Evolutionary conservation across 35 echinoderm and acorn worm genomes (phyloP).

Genomic region (Apostichopus parvimensis): DNA sequence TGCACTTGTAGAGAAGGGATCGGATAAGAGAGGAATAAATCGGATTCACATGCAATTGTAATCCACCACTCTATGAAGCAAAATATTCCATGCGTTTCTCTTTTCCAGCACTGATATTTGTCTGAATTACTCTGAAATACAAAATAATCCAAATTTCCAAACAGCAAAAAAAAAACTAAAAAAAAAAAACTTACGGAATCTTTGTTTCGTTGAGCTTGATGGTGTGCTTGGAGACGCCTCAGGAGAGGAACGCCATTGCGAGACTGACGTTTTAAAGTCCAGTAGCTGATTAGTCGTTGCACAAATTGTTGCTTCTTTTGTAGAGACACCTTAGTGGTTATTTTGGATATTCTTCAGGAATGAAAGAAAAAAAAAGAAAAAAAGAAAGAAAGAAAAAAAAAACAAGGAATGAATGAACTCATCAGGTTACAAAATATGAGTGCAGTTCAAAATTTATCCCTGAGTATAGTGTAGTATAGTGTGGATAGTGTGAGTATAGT

Average conservation of each 20-base stretch:
- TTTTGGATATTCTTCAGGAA: constrained; percentile 86
- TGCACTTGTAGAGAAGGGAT: too few relatives aligned
- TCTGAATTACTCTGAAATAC: too few relatives aligned
- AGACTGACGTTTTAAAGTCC: constrained; percentile 96
- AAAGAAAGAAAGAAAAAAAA: not conserved
- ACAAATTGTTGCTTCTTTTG: constrained; percentile 95
- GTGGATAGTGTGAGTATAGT: too few relatives aligned
- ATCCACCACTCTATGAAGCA: too few relatives aligned
- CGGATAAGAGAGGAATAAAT: too few relatives aligned
- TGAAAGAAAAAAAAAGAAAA: not conserved
- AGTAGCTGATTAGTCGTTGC: constrained; percentile 87
- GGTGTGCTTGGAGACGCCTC: constrained; percentile 87
- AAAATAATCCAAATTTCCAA: too few relatives aligned
- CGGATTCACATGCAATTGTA: too few relatives aligned
- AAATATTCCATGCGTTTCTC: too few relatives aligned
- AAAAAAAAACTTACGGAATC: constrained; percentile 72
- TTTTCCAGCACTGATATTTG: too few relatives aligned
- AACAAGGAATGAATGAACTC: not conserved
- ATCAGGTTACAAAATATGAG: too few relatives aligned
- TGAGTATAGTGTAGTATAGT: too few relatives aligned
- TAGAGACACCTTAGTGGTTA: constrained; percentile 84
- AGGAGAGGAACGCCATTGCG: constrained; percentile 91
- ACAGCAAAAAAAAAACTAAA: not conserved
- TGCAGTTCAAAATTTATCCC: too few relatives aligned
- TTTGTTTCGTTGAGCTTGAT: constrained; percentile 96